Percentiles rank a stretch among this genome's conserved stretches.
Conservation (phyloP, 2,113 vertebrate genomes). For the Garra rufa region DNA sequence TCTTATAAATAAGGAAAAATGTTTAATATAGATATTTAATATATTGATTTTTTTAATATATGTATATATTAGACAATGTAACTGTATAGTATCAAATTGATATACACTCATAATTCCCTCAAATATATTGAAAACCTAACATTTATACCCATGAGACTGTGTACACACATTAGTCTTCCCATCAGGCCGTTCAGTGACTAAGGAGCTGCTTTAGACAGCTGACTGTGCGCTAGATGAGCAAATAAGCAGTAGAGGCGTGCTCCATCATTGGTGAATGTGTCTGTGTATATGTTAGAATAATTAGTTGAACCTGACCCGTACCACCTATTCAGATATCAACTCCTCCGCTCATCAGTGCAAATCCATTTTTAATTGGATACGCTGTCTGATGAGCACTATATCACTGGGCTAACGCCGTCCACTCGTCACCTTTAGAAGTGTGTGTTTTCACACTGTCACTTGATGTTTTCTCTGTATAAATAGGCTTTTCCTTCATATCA, state of each 20-base stretch:
- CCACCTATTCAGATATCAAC: background rate
- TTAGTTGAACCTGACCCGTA: constrained; percentile 8
- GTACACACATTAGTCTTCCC: background rate
- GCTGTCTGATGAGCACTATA: constrained; percentile 2
- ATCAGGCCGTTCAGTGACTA: background rate
- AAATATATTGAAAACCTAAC: background rate
- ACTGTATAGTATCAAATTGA: no score
- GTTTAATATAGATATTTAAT: no score
- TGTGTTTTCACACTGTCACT: background rate
- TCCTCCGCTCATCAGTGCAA: constrained; percentile 27
- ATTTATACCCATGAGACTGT: background rate
- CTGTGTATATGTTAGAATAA: constrained; percentile 19
- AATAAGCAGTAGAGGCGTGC: background rate
- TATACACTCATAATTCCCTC: no score
- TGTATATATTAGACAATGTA: no score
- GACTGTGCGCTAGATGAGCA: background rate
- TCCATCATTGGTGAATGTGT: constrained; percentile 12
- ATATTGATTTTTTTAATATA: no score
- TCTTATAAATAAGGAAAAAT: no score
- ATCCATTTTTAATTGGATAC: constrained; percentile 36
- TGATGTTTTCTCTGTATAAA: background rate
- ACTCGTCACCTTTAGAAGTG: background rate
- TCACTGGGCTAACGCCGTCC: background rate
- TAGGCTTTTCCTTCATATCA: constrained; percentile 5
- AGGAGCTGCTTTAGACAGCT: background rate